phyloP scores from a whole-genome alignment of 2,797 vertebrate species.

The Amphiprion clarkii region DNA sequence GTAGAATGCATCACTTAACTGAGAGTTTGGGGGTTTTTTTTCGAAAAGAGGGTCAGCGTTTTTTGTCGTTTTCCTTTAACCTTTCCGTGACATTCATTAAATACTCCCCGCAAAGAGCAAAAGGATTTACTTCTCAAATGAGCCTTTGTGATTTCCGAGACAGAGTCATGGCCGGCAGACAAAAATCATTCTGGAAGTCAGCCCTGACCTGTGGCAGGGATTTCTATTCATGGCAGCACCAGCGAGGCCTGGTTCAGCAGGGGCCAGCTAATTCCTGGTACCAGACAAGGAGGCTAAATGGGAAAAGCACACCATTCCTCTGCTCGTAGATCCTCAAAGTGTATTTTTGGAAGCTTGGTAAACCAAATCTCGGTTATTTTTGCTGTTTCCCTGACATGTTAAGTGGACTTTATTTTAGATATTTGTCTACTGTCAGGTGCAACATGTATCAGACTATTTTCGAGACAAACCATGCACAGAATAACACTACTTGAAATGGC shows the following conservation, averaged over 20 bases:
- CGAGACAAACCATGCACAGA: neutral
- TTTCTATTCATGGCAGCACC: constrained; percentile 75
- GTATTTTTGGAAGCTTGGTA: constrained; percentile 46
- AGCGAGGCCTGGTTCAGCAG: constrained; percentile 67
- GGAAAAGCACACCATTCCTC: constrained; percentile 58
- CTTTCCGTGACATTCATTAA: constrained; percentile 45
- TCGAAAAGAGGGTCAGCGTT: neutral
- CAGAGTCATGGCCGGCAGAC: constrained; percentile 46
- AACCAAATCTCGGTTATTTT: constrained; percentile 33
- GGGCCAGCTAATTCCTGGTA: constrained; percentile 83
- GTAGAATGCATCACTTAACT: constrained; percentile 47
- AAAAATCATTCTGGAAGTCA: constrained; percentile 59
- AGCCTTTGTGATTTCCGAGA: constrained; percentile 65
- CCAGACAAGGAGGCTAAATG: constrained; percentile 46
- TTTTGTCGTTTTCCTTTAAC: neutral
- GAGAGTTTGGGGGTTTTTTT: constrained; percentile 11
- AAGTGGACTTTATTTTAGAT: neutral
- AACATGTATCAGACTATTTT: neutral
- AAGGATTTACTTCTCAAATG: constrained; percentile 77
- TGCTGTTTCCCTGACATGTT: constrained; percentile 18
- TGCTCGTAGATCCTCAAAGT: constrained; percentile 33
- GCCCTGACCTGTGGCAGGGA: constrained; percentile 66
- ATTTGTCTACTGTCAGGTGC: constrained; percentile 15
- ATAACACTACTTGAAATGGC: neutral
- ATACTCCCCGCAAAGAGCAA: constrained; percentile 40